Base-by-base conservation (phyloP, 2,888 invertebrate species). In the Dasypolia templi region DNA sequence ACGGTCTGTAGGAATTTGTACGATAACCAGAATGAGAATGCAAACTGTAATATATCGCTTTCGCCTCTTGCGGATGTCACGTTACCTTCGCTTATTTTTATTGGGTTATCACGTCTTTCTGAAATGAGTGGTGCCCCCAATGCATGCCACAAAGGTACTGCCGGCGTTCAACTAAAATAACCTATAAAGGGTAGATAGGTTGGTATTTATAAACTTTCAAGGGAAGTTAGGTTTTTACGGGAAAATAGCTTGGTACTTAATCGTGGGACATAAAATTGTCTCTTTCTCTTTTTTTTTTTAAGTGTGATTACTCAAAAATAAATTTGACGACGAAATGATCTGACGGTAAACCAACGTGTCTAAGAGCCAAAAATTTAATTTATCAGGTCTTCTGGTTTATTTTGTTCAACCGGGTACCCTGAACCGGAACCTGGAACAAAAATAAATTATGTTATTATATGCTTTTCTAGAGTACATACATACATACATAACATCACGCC, bases 401-500 rank as follows among this genome's bases (percentile, higher is more conserved):
- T n/a, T 53, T 35, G 17, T 53, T n/a, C 32, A n/a, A 29, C 11
- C 9, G 14, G 14, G 19, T 22, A 14, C n/a, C n/a, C n/a, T n/a
- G n/a, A n/a, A n/a, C n/a, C n/a, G n/a, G 4, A n/a, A 46, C 29
- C 77, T 74, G 65, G 0, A 74, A 76, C 6, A 77, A 63, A 63
- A 44, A 12, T 22, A 44, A 35, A 46, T 65, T 44, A 6, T n/a
- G 17, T n/a, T 61, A 39, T 19, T 19, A 19, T 56, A 19, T 22
- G 29, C 26, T 17, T 55, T 29, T 29, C 51, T 55, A 9, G 3
- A 29, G 17, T 39, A n/a, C n/a, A n/a, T n/a, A n/a, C n/a, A n/a
- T n/a, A n/a, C n/a, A n/a, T n/a, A n/a, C n/a, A n/a, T n/a, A n/a
- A n/a, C n/a, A n/a, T n/a, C n/a, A n/a, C n/a, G n/a, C n/a, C n/a